Evolutionary conservation across 1,140 invertebrate species (phyloP), one percentile per base, ranked within the genome.

Genomic region (Cepaea nemoralis): DNA sequence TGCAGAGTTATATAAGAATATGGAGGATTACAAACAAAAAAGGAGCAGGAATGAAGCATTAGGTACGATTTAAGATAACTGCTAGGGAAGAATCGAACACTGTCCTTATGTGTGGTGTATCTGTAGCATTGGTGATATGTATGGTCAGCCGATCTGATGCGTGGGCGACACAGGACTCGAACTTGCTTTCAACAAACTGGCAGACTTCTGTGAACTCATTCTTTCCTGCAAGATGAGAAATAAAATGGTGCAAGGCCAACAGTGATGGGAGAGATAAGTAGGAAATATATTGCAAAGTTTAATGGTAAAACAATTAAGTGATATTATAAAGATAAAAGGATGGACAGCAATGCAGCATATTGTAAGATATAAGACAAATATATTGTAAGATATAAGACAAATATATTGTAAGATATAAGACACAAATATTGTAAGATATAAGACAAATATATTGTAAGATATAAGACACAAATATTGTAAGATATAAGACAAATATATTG

Each of bases 71-170:
- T 59, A 83, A 42, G 59, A 83, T 63, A n/a, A 78, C 77, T 1
- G 77, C 70, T 31, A 83, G 71, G 0, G 45, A 59, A n/a, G 82
- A 66, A 35, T 83, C 82, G 59, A 83, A 83, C 33, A 83, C 82
- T 14, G 70, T 35, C 6, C 82, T 50, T 5, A 83, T 77, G 71
- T 45, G 50, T 39, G 76, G 70, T 0, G 82, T 83, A 31, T 83
- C 82, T 22, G 78, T 76, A 40, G 82, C 82, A 71, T 77, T 79
- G 12, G 77, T 83, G 39, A 83, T 59, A 71, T 83, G 82, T 0
- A 76, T 63, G 33, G 63, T 75, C 69, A 83, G 79, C 12, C 78
- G 55, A 2, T 75, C 59, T 48, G 77, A 45, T 31, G 33, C 45
- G 14, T n/a, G 70, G 2, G 55, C 40, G 50, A 39, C 37, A 16